Evolutionary conservation across 2,113 vertebrate species (phyloP).

Genomic region (Percopsis transmontana): DNA sequence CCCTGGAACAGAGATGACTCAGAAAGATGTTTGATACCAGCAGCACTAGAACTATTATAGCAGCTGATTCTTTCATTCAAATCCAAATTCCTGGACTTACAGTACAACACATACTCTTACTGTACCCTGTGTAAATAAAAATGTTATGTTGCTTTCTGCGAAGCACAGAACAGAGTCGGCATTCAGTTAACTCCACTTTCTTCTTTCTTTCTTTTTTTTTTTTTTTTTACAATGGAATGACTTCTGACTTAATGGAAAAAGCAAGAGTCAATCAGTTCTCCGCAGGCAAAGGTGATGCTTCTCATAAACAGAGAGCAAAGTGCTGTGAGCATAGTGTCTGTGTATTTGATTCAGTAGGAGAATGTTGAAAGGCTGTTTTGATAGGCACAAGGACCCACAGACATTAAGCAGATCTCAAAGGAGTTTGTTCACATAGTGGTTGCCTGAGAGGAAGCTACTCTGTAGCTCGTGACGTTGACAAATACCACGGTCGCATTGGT

Average conservation of each 20-base stretch:
- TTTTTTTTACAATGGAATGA: not conserved
- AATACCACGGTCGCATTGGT: not conserved
- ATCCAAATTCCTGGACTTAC: not conserved
- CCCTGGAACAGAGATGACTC: not conserved
- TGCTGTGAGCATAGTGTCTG: slow-evolving; percentile 21
- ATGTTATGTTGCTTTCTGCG: not conserved
- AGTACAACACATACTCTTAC: not conserved
- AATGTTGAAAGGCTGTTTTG: slow-evolving; percentile 26
- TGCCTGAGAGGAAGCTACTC: slow-evolving; percentile 12
- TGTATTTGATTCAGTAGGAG: slow-evolving; percentile 15
- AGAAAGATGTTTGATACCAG: not conserved
- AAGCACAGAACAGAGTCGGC: not conserved
- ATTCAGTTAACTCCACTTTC: not conserved
- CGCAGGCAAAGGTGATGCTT: slow-evolving; percentile 29
- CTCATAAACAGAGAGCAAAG: slow-evolving; percentile 25
- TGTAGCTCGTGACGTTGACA: not conserved
- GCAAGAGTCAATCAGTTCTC: not conserved
- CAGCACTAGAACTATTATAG: too few relatives aligned
- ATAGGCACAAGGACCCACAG: slow-evolving; percentile 2
- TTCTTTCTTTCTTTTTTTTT: slow-evolving; percentile 2
- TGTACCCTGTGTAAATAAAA: not conserved
- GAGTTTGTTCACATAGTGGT: slow-evolving; percentile 22
- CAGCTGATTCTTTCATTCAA: not conserved
- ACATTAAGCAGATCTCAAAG: slow-evolving; percentile 42
- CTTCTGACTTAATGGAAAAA: slow-evolving; percentile 46